These are phyloP conservation scores for Troides oblongomaculatus DNA, from an alignment of 2,888 invertebrate species.

Conservation along the genomic window DNA sequence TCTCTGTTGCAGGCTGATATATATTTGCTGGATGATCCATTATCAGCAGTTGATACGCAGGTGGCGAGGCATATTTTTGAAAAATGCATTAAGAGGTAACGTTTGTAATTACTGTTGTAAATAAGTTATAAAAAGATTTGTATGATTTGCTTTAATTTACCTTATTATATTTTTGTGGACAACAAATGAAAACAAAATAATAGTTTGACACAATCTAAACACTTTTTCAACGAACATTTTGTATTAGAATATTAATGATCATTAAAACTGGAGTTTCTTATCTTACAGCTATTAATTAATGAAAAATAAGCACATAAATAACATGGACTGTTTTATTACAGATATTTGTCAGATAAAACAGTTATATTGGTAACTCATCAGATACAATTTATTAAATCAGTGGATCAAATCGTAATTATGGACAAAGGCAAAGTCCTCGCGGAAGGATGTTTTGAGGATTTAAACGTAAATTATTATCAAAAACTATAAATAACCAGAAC, in stretches of 20 bases:
- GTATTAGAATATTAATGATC: background rate
- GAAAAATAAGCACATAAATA: background rate
- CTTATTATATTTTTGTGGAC: no score
- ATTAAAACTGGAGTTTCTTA: background rate
- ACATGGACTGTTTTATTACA: conserved; percentile 34
- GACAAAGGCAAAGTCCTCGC: conserved; percentile 63
- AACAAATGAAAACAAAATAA: no score
- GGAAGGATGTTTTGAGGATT: conserved; percentile 59
- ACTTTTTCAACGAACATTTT: no score
- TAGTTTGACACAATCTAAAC: no score
- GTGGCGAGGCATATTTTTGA: conserved; percentile 86
- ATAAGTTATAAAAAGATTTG: no score
- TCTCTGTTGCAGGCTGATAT: conserved; percentile 80
- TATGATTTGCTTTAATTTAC: no score
- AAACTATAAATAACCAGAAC: background rate
- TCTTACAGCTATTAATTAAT: background rate
- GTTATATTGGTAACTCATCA: conserved; percentile 91
- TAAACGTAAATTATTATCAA: conserved; percentile 51
- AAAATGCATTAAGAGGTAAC: conserved; percentile 80
- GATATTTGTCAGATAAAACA: conserved; percentile 83
- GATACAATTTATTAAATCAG: conserved; percentile 86
- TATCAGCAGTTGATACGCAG: conserved; percentile 86
- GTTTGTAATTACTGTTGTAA: background rate
- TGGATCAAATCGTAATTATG: conserved; percentile 79
- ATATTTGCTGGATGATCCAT: conserved; percentile 87